A percentile compares a stretch with the other conserved stretches of the same genome.
phyloP scores from a whole-genome alignment of 2,888 invertebrate species.

The Melanophora roralis region DNA sequence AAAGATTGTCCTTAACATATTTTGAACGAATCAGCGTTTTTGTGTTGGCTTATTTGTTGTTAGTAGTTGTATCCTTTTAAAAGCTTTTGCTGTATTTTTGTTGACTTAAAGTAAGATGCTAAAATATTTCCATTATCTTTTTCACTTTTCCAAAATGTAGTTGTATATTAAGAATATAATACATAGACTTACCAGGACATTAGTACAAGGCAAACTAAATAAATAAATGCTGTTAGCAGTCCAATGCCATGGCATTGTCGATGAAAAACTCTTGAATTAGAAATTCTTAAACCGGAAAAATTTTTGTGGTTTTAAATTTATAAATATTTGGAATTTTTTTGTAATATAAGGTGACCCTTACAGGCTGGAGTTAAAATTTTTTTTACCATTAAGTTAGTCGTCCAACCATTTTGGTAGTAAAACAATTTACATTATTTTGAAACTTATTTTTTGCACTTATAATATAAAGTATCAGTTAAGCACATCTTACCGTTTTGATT shows the following conservation, averaged over 20 bases:
- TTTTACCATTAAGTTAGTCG: too few relatives aligned
- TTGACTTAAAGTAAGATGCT: slow-evolving; percentile 34
- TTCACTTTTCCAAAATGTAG: background rate
- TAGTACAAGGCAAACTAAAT: background rate
- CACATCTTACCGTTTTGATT: too few relatives aligned
- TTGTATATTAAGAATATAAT: slow-evolving; percentile 14
- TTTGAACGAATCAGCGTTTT: background rate
- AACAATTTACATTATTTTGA: too few relatives aligned
- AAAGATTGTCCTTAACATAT: background rate
- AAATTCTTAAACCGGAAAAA: too few relatives aligned
- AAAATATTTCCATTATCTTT: slow-evolving; percentile 35
- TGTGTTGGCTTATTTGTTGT: background rate
- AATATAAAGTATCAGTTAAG: too few relatives aligned
- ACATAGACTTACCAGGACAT: background rate
- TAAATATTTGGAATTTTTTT: too few relatives aligned
- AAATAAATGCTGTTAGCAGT: slow-evolving; percentile 33
- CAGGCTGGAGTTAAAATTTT: too few relatives aligned
- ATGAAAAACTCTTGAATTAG: background rate
- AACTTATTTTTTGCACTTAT: too few relatives aligned
- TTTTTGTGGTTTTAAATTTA: too few relatives aligned
- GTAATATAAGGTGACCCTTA: too few relatives aligned
- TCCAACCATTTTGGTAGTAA: too few relatives aligned
- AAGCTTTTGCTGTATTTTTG: slow-evolving; percentile 14
- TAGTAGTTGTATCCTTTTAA: background rate
- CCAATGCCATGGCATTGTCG: background rate